Evolutionary conservation across 2,888 invertebrate genomes (phyloP).

Genomic region (Heliconius sara): DNA sequence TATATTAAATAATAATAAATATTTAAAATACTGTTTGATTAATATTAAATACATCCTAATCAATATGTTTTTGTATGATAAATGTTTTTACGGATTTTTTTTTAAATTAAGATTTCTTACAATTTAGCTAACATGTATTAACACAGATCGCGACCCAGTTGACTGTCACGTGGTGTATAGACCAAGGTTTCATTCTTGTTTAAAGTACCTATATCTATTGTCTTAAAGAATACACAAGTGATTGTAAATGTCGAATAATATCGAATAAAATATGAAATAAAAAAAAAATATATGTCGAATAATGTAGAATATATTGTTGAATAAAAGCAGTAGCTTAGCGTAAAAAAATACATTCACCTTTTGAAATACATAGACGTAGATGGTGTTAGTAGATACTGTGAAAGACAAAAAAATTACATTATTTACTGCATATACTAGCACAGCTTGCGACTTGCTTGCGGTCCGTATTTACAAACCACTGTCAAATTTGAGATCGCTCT

Average conservation of each 20-base stretch:
- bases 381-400: background rate
- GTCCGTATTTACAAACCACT: no score
- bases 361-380: background rate
- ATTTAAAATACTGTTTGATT: background rate
- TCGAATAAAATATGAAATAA: background rate
- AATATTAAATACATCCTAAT: background rate
- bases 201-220: constrained; percentile 42
- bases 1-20: no score
- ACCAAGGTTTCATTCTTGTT: constrained; percentile 46
- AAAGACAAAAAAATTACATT: no score
- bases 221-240: constrained; percentile 23
- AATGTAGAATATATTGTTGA: background rate
- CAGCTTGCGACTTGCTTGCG: no score
- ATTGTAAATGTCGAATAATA: background rate
- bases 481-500: no score
- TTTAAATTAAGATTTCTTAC: constrained; percentile 17
- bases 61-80: background rate
- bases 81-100: background rate
- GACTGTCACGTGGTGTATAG: constrained; percentile 42
- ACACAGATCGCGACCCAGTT: constrained; percentile 47
- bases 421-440: background rate
- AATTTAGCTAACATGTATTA: constrained; percentile 40
- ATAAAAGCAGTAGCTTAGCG: background rate
- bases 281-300: background rate
- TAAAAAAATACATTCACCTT: background rate